phyloP scores from a whole-genome alignment of 35 echinoderm and acorn worm genomes.

The Lytechinus variegatus region DNA sequence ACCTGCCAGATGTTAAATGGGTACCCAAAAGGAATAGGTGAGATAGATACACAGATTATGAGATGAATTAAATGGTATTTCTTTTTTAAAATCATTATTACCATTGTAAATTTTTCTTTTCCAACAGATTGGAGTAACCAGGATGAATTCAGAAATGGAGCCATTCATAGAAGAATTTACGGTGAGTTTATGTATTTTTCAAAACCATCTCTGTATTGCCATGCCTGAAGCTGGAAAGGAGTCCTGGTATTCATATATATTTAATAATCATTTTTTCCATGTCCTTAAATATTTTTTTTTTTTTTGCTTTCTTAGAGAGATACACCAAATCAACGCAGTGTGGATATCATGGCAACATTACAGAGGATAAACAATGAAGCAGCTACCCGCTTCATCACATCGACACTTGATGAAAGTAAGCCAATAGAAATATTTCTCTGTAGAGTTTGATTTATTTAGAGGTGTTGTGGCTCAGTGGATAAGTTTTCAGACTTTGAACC shows the following conservation, averaged over 20 bases:
- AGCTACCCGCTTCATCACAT: background rate
- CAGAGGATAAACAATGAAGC: background rate
- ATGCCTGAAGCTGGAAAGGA: too few species aligned
- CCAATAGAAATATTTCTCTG: background rate
- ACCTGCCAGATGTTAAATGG: too few species aligned
- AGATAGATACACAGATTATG: too few species aligned
- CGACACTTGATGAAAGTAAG: background rate
- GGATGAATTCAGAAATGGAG: constrained; percentile 54
- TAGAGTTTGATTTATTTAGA: too few species aligned
- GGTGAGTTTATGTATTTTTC: constrained; percentile 34
- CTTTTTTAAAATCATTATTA: background rate
- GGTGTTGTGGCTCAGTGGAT: too few species aligned
- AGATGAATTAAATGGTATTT: too few species aligned
- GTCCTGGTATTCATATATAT: too few species aligned
- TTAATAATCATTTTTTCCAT: too few species aligned
- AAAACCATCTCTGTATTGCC: too few species aligned
- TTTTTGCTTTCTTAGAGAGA: background rate
- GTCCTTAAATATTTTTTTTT: background rate
- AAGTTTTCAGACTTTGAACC: too few species aligned
- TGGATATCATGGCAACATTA: constrained; percentile 15
- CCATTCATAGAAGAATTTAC: constrained; percentile 52
- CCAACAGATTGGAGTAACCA: constrained; percentile 55
- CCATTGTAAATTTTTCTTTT: too few species aligned
- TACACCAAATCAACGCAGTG: background rate
- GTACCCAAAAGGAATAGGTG: too few species aligned